These are phyloP conservation scores for Augochlorella aurata DNA, from an alignment of 2,888 invertebrate genomes.

Conservation along the genomic window DNA sequence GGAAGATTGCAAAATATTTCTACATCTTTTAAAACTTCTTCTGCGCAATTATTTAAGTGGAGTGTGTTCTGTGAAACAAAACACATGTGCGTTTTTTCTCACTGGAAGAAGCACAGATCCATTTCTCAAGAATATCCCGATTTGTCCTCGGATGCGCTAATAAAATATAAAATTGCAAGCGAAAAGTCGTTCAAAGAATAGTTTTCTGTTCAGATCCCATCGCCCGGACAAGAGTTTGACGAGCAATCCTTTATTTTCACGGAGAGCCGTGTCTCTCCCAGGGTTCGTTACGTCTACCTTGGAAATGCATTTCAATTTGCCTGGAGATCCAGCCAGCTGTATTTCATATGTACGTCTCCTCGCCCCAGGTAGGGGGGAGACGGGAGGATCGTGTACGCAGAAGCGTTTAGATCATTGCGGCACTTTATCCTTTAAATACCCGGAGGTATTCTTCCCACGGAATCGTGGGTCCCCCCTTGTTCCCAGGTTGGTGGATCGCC, in stretches of 20 bases:
- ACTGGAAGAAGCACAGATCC: too few relatives aligned
- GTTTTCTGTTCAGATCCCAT: too few relatives aligned
- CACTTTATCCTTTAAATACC: constrained; percentile 73
- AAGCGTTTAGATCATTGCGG: constrained; percentile 67
- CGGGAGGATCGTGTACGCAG: constrained; percentile 38
- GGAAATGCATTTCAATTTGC: constrained; percentile 69
- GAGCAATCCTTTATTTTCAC: constrained; percentile 42
- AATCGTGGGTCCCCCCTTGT: constrained; percentile 65
- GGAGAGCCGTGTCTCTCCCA: constrained; percentile 25
- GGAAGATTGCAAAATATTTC: too few relatives aligned
- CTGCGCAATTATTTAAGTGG: too few relatives aligned
- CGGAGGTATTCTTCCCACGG: constrained; percentile 70
- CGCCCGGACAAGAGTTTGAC: constrained; percentile 43
- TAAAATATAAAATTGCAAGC: too few relatives aligned
- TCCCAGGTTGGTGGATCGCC: constrained; percentile 58
- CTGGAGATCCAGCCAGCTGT: constrained; percentile 58
- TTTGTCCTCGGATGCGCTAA: too few relatives aligned
- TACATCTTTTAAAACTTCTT: too few relatives aligned
- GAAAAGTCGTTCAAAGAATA: too few relatives aligned
- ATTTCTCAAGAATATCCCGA: too few relatives aligned
- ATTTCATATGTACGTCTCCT: constrained; percentile 65
- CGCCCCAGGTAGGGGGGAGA: constrained; percentile 10
- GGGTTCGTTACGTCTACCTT: constrained; percentile 59
- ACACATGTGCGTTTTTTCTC: too few relatives aligned
- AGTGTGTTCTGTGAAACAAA: too few relatives aligned